phyloP scores from a whole-genome alignment of 2,797 vertebrate genomes.

The Phoebastria nigripes region DNA sequence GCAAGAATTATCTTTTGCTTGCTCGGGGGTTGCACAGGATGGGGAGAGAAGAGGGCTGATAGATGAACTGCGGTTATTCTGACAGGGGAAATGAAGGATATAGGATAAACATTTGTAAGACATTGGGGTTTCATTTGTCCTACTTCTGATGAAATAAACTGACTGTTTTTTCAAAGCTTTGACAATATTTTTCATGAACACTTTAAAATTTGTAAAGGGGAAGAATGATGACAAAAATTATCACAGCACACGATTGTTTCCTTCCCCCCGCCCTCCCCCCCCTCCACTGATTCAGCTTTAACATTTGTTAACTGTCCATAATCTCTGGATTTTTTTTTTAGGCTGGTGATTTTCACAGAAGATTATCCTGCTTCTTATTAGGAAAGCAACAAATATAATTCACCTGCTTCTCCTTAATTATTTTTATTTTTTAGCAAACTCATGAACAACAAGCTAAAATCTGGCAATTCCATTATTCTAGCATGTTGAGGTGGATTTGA shows the following conservation, averaged over 20 bases:
- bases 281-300: background rate
- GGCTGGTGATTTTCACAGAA: background rate
- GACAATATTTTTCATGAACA: background rate
- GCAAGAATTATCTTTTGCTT: background rate
- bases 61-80: background rate
- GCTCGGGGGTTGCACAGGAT: background rate
- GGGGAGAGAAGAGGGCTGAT: background rate
- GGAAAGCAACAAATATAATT: background rate
- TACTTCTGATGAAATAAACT: background rate
- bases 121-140: background rate
- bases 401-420: background rate
- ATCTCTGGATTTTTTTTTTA: background rate
- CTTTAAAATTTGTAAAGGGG: background rate
- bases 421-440: background rate
- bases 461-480: background rate
- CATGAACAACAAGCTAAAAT: background rate
- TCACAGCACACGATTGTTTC: background rate
- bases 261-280: fast-evolving
- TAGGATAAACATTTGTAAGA: background rate
- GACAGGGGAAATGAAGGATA: background rate
- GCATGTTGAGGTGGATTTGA: background rate
- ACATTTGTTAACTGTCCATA: background rate
- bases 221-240: background rate
- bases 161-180: background rate
- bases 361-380: background rate